Evolutionary conservation across 2,797 vertebrate genomes (phyloP).

Genomic region (Myotis findleyi): DNA sequence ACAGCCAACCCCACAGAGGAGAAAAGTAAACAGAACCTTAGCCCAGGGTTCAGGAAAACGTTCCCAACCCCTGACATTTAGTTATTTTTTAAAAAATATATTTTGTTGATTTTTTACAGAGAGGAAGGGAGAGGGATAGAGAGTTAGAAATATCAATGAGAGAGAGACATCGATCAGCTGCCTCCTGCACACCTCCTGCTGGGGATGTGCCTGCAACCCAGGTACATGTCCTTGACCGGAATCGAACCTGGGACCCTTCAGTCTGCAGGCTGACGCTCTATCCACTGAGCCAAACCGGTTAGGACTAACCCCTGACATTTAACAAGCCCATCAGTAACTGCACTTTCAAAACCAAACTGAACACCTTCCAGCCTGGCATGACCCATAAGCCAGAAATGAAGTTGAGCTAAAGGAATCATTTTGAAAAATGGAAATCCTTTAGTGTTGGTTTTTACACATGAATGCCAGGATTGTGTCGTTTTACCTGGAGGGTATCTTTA

Average conservation of each 20-base stretch:
- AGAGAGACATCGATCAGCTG: too few relatives aligned
- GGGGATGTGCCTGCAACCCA: too few relatives aligned
- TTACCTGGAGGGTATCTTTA: constrained; percentile 62
- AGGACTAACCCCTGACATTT: neutral
- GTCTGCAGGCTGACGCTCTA: too few relatives aligned
- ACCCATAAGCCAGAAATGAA: constrained; percentile 41
- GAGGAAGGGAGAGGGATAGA: too few relatives aligned
- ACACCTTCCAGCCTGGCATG: neutral
- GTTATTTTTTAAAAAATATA: too few relatives aligned
- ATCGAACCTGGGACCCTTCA: too few relatives aligned
- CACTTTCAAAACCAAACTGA: neutral
- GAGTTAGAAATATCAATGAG: too few relatives aligned
- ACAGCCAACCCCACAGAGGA: neutral
- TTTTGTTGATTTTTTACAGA: too few relatives aligned
- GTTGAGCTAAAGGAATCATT: constrained; percentile 50
- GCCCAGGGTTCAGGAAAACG: neutral
- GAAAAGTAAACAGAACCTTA: constrained; percentile 2
- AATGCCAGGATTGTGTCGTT: constrained; percentile 64
- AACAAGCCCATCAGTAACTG: neutral
- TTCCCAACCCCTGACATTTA: neutral
- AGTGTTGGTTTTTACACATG: constrained; percentile 50
- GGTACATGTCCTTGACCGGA: too few relatives aligned
- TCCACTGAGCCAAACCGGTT: too few relatives aligned
- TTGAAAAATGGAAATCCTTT: constrained; percentile 55
- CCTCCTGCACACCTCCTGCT: too few relatives aligned